Percentiles rank a stretch among this genome's conserved stretches.
Evolutionary conservation across 2,797 vertebrate species (phyloP).

Genomic region (Cyclopterus lumpus): DNA sequence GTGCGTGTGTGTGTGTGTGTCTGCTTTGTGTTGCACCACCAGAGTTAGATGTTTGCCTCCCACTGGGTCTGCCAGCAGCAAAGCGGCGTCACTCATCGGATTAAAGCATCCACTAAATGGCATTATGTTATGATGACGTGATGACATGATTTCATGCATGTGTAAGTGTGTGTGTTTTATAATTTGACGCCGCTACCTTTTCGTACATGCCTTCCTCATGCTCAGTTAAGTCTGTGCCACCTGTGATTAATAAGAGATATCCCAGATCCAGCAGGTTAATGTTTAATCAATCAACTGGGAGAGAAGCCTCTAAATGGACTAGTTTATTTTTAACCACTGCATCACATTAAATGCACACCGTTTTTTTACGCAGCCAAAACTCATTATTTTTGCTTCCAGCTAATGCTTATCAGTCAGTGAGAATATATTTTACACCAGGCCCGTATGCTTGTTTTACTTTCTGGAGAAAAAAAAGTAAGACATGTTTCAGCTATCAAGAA

Average conservation of each 20-base stretch:
- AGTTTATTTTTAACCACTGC: slow-evolving; percentile 76
- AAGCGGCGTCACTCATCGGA: slow-evolving; percentile 43
- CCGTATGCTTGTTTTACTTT: not conserved
- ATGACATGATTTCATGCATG: slow-evolving; percentile 50
- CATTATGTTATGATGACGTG: slow-evolving; percentile 49
- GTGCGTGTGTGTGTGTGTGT: slow-evolving; percentile 23
- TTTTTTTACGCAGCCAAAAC: slow-evolving; percentile 60
- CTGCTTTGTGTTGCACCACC: slow-evolving; percentile 14
- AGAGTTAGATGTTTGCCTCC: slow-evolving; percentile 49
- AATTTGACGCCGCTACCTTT: slow-evolving; percentile 12
- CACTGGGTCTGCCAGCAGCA: slow-evolving; percentile 17
- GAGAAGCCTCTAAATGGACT: slow-evolving; percentile 72
- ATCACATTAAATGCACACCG: slow-evolving; percentile 65
- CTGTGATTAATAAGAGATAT: slow-evolving; percentile 83
- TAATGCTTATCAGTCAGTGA: slow-evolving; percentile 60
- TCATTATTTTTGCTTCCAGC: slow-evolving; percentile 65
- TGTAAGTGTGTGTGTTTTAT: slow-evolving; percentile 16
- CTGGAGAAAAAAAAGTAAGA: not conserved
- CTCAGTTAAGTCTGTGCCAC: slow-evolving; percentile 75
- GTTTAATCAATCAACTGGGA: slow-evolving; percentile 78
- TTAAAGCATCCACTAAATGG: slow-evolving; percentile 57
- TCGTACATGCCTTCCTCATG: slow-evolving; percentile 50
- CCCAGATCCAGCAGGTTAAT: slow-evolving; percentile 82
- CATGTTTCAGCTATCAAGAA: slow-evolving; percentile 19
- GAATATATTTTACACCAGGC: slow-evolving; percentile 52